Percentiles rank a stretch among this genome's conserved stretches.
phyloP scores from a whole-genome alignment of 2,113 vertebrate genomes.

The Dasypus novemcinctus region DNA sequence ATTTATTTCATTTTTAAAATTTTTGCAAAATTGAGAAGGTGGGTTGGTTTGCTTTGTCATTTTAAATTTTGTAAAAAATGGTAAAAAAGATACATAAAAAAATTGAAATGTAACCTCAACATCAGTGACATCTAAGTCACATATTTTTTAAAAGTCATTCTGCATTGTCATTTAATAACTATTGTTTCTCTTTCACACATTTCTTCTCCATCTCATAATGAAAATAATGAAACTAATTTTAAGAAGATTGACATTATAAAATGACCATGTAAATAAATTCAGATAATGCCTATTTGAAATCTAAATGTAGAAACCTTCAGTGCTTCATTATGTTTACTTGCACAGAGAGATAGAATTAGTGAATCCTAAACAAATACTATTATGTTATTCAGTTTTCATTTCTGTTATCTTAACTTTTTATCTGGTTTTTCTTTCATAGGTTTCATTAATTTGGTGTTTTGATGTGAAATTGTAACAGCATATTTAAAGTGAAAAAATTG shows the following conservation, averaged over 20 bases:
- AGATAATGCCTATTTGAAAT: neutral
- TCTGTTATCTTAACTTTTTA: neutral
- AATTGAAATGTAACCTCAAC: neutral
- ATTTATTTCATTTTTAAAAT: neutral
- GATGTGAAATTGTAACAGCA: neutral
- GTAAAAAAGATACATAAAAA: neutral
- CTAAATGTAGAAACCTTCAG: neutral
- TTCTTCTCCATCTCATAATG: neutral
- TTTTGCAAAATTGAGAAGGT: neutral
- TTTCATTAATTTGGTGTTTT: neutral
- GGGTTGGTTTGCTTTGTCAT: neutral
- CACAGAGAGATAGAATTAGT: neutral
- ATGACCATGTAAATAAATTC: neutral
- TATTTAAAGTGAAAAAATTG: neutral
- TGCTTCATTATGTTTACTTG: neutral
- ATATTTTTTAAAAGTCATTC: neutral
- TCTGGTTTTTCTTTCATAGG: neutral
- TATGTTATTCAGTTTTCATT: neutral
- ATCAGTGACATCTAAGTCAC: neutral
- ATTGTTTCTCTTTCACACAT: neutral
- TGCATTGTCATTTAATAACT: neutral
- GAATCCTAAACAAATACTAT: neutral
- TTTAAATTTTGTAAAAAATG: neutral
- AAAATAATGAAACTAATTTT: neutral
- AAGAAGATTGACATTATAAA: neutral